These are phyloP conservation scores for Gavialis gangeticus DNA, from an alignment of 2,113 vertebrate genomes.

Conservation along the genomic window DNA sequence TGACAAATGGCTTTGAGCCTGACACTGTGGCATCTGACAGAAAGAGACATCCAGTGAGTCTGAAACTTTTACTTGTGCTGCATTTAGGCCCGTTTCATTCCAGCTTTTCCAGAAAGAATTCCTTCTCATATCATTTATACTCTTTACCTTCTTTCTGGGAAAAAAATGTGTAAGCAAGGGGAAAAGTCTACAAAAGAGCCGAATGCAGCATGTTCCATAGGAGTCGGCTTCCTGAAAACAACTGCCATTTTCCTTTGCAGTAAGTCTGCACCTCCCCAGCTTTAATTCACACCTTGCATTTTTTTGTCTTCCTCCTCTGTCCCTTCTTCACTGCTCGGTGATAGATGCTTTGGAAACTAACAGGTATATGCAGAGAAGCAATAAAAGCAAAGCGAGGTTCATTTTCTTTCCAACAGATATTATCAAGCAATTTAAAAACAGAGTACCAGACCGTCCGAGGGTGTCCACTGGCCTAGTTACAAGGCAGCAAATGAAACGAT, in stretches of 20 bases:
- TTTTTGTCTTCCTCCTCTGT: not conserved
- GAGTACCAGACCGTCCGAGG: not conserved
- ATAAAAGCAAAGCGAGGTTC: not conserved
- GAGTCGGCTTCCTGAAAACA: not conserved
- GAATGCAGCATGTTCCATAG: not conserved
- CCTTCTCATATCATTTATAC: conserved; percentile 30
- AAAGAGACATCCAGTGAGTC: conserved; percentile 88
- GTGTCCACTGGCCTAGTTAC: not conserved
- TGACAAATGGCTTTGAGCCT: conserved; percentile 97
- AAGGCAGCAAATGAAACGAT: not conserved
- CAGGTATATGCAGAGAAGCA: not conserved
- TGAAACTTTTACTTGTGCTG: conserved; percentile 80
- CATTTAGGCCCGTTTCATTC: conserved; percentile 42
- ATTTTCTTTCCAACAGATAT: not conserved
- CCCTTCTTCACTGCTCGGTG: not conserved
- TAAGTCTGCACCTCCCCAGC: not conserved
- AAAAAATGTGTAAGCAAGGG: conserved; percentile 25
- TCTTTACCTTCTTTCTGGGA: conserved; percentile 19
- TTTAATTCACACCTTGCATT: not conserved
- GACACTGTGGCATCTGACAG: conserved; percentile 95
- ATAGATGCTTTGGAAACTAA: not conserved
- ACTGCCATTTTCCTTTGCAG: not conserved
- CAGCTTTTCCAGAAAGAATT: conserved; percentile 53
- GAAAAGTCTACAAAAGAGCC: not conserved
- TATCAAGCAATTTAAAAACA: not conserved